Evolutionary conservation across 2,888 invertebrate genomes (phyloP).

Genomic region (Drosophila formosana): DNA sequence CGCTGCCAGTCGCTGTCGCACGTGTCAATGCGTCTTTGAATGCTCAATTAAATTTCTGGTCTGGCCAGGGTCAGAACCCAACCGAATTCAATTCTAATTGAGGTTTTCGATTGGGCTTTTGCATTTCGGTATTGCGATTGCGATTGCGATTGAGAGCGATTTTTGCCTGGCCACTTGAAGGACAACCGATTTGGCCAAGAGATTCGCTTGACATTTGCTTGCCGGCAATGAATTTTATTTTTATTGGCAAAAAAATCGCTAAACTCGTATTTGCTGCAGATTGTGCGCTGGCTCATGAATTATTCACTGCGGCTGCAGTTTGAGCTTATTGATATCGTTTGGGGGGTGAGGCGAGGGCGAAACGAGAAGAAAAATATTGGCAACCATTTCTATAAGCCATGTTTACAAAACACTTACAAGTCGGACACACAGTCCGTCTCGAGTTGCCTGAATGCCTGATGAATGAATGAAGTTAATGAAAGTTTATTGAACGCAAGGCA

Average conservation of each 20-base stretch:
- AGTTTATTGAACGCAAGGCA: conserved; percentile 70
- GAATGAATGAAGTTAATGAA: conserved; percentile 71
- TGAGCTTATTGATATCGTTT: conserved; percentile 25
- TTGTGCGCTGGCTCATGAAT: conserved; percentile 49
- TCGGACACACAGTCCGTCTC: conserved; percentile 20
- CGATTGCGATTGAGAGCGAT: conserved; percentile 55
- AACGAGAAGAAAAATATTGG: conserved; percentile 55
- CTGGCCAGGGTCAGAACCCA: not conserved
- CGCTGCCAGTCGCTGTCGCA: conserved; percentile 52
- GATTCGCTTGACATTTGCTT: conserved; percentile 39
- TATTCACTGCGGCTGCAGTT: conserved; percentile 46
- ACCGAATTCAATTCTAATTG: conserved; percentile 80
- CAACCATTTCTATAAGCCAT: conserved; percentile 63
- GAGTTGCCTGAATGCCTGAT: conserved; percentile 31
- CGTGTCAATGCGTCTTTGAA: conserved; percentile 78
- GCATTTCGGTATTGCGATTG: conserved; percentile 22
- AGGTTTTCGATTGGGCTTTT: conserved; percentile 20
- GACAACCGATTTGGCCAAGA: conserved; percentile 8
- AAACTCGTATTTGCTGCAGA: conserved; percentile 12
- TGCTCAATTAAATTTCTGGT: conserved; percentile 81
- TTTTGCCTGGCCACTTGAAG: conserved; percentile 35
- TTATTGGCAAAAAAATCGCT: conserved; percentile 31
- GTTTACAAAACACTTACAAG: conserved; percentile 77
- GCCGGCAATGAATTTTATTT: not conserved
- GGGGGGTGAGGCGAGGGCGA: conserved; percentile 24